Percentiles rank a stretch among this genome's conserved stretches.
These are phyloP conservation scores for Brachionus rubens DNA, from an alignment of 1,140 invertebrate genomes.

Conservation along the genomic window DNA sequence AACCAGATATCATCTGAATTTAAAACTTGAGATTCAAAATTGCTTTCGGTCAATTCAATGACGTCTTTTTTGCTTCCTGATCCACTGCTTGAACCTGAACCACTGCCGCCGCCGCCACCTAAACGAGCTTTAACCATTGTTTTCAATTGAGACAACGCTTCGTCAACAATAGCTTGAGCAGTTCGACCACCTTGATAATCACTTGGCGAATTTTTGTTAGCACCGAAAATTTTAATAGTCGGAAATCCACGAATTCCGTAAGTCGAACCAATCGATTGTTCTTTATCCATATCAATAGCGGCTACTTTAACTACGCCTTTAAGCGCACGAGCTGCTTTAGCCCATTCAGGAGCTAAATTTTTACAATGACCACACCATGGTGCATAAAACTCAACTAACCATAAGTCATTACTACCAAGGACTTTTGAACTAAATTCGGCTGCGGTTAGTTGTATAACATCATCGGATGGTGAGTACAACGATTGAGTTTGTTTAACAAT, in stretches of 20 bases:
- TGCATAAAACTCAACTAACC: conserved; percentile 94
- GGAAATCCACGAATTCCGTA: conserved; percentile 87
- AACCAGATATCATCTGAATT: conserved; percentile 88
- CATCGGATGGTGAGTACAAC: conserved; percentile 65
- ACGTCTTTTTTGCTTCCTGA: conserved; percentile 62
- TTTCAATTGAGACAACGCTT: conserved; percentile 70
- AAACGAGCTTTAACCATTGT: conserved; percentile 70
- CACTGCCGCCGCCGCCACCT: conserved; percentile 51
- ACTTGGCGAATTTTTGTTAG: conserved; percentile 78
- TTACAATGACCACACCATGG: conserved; percentile 66
- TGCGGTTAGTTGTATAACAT: conserved; percentile 88
- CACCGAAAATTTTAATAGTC: conserved; percentile 89
- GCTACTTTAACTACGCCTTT: conserved; percentile 47
- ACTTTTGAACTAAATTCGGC: conserved; percentile 74
- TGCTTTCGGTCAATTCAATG: conserved; percentile 85
- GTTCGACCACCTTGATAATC: conserved; percentile 80
- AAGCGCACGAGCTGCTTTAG: conserved; percentile 36
- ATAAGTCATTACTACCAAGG: conserved; percentile 82
- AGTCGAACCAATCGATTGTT: conserved; percentile 66
- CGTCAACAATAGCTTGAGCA: conserved; percentile 79
- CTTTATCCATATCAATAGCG: conserved; percentile 36
- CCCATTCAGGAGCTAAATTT: conserved; percentile 45
- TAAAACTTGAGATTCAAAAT: conserved; percentile 82
- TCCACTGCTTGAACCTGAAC: conserved; percentile 50
- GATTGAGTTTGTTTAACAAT: background rate